Base-by-base conservation (phyloP, 2,797 vertebrate species). In the Sebastes hubbsi region DNA sequence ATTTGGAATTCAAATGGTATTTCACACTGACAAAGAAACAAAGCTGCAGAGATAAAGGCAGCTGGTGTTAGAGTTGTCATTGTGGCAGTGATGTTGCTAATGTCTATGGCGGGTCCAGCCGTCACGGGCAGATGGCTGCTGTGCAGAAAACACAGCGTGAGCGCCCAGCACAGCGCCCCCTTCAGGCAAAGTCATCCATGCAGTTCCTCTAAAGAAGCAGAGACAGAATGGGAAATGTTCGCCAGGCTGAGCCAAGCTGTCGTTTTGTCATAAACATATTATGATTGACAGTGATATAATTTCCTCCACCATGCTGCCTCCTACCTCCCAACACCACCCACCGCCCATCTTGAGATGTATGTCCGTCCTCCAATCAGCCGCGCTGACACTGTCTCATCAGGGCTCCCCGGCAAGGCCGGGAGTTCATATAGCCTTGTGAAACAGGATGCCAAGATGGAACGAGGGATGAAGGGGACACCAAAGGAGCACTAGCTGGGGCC, bases 1-100 rank as follows among this genome's bases (percentile, higher is more conserved):
- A 88, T 88, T 90, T 92, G 84, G 77, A 84, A 86, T 87, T 87
- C 75, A 91, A 91, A 92, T 86, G 80, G 72, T 61, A 85, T 91
- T 88, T 87, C 82, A 78, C 71, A 84, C 78, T 86, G 79, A 89
- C 76, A 87, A 84, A 90, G 81, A 86, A 83, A 88, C 83, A 92
- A 88, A 88, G 86, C 88, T 76, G 77, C 22, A 12, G 72, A 90
- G 85, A 88, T 88, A 76, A 91, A 87, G 79, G 77, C 78, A 91
- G 80, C 80, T 88, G 81, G 84, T 87, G 82, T 74, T 84, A 89
- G 75, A 88, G 63, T 86, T 88, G 75, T 86, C 80, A 83, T 74
- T 75, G 80, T 75, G 60, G 80, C 68, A 68, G 54, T 16, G 84
- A 82, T 87, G 85, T 81, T 80, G 38, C 74, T 82, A 77, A 85